phyloP scores from a whole-genome alignment of 2,113 vertebrate species.

The Fulmarus glacialis region DNA sequence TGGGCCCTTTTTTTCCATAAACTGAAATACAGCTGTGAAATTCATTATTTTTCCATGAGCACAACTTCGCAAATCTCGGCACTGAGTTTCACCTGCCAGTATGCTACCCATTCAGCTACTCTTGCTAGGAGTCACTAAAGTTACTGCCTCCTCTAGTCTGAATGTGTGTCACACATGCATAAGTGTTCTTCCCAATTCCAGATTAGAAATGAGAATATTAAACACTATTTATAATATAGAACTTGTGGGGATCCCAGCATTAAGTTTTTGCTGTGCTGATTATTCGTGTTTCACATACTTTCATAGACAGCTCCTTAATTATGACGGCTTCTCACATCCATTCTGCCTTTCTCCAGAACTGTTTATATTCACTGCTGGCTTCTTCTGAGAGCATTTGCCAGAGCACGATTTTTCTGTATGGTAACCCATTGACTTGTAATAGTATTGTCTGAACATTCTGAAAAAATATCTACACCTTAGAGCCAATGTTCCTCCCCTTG shows the following conservation, averaged over 20 bases:
- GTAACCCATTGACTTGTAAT: neutral
- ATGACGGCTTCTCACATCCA: neutral
- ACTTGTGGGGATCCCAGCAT: neutral
- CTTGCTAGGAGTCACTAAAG: neutral
- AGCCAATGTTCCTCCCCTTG: neutral
- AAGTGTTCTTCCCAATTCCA: neutral
- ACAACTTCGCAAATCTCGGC: neutral
- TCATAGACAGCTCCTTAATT: neutral
- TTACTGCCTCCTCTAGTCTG: neutral
- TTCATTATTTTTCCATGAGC: neutral
- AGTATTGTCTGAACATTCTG: neutral
- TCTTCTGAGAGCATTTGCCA: neutral
- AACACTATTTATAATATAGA: neutral
- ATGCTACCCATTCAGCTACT: no score
- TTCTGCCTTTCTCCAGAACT: neutral
- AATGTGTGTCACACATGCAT: fast-evolving
- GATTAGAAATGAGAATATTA: neutral
- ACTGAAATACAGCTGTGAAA: neutral
- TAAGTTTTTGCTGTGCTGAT: neutral
- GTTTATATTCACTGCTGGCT: neutral
- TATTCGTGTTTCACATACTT: fast-evolving
- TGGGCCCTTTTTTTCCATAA: neutral
- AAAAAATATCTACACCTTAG: neutral
- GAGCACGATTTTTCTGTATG: neutral
- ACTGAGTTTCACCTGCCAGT: neutral